These are phyloP conservation scores for Nasalis larvatus DNA, from an alignment of 2,113 vertebrate species.

Conservation along the genomic window DNA sequence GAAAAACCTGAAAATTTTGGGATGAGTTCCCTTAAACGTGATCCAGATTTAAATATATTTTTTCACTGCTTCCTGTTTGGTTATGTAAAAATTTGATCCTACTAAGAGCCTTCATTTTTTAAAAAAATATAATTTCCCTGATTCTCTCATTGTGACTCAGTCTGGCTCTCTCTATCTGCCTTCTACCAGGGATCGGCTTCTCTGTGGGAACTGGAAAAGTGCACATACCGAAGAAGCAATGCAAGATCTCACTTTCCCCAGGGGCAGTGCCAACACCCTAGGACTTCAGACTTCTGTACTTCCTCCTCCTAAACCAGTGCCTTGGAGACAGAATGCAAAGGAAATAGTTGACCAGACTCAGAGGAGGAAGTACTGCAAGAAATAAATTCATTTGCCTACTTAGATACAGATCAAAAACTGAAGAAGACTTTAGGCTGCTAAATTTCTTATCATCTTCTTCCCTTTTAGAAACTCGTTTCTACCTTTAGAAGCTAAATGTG, in stretches of 20 bases:
- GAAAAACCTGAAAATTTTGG: conserved; percentile 55
- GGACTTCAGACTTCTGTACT: conserved; percentile 16
- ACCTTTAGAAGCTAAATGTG: conserved; percentile 66
- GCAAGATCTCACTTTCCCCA: conserved; percentile 78
- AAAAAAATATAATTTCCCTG: conserved; percentile 38
- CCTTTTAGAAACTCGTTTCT: conserved; percentile 58
- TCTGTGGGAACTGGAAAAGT: conserved; percentile 77
- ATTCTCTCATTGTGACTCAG: conserved; percentile 77
- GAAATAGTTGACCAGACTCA: conserved; percentile 51
- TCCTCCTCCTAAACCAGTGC: neutral
- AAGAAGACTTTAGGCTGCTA: conserved; percentile 60
- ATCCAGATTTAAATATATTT: conserved; percentile 62
- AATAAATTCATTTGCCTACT: conserved; percentile 70
- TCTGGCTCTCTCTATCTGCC: conserved; percentile 61
- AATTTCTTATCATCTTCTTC: conserved; percentile 58
- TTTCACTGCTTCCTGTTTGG: conserved; percentile 55
- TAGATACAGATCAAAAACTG: conserved; percentile 71
- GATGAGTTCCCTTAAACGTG: conserved; percentile 59
- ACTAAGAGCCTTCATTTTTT: conserved; percentile 44
- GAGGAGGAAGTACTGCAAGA: conserved; percentile 56
- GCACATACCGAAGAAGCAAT: conserved; percentile 81
- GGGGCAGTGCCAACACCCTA: conserved; percentile 61
- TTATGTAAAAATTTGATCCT: conserved; percentile 57
- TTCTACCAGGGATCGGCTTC: conserved; percentile 78
- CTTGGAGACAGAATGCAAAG: conserved; percentile 41